Evolutionary conservation across 2,888 invertebrate species (phyloP), one percentile per base, ranked within the genome.

Genomic region (Lepidocyrtoides sp.): DNA sequence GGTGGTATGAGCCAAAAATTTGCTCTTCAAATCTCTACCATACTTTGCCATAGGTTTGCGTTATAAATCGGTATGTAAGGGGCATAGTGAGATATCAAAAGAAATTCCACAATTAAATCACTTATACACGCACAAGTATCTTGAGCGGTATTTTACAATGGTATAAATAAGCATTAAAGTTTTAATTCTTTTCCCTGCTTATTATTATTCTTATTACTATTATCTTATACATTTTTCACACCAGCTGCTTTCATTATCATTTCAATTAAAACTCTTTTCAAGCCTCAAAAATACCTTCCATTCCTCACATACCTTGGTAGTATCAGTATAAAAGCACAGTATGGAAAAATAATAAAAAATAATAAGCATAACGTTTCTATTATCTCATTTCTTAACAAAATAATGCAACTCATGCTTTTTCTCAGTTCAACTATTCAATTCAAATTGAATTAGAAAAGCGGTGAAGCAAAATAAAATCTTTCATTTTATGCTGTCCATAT

Each of bases 51-150:
- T n/a, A n/a, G 14, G 17, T 23, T 63, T 26, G 29, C 3, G 2
- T 60, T 8, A 4, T 20, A 23, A 60, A 60, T 14, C 23, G 20
- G 17, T 54, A 29, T 17, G 29, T 29, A 41, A 44, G 63, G 72
- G 32, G 54, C n/a, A 32, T 17, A 10, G 5, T 51, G n/a, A 51
- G 29, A 77, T 51, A 36, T n/a, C 26, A 4, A n/a, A 29, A n/a
- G 29, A 72, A 84, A 85, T 75, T 57, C 75, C 72, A 77, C 48
- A 86, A n/a, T n/a, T n/a, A n/a, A n/a, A 86, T 86, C 77, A 17
- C 44, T 77, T 86, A 63, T 77, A 63, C 77, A 75, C 60, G 85
- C 75, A 75, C 29, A 41, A n/a, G 41, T 60, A 60, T 17, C 60
- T 32, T 26, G 26, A 14, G 17, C 17, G 7, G 54, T 17, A 17